Conservation (phyloP, 2,888 invertebrate species). For the Drosophila pegasa region DNA sequence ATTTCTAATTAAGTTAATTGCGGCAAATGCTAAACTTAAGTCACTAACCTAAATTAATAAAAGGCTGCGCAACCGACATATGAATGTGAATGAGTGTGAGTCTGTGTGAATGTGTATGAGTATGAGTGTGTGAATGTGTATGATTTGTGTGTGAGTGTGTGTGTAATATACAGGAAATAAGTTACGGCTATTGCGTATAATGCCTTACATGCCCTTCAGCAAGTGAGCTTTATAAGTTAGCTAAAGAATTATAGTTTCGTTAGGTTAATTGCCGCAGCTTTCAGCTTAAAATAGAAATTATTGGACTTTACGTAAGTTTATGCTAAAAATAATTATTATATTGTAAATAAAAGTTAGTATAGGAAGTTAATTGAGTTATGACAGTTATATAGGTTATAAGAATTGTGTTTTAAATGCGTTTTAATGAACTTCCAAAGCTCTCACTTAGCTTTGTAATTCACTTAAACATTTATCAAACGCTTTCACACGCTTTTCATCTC, state of each 20-base stretch:
- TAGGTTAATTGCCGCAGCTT: neutral
- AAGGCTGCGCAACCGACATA: constrained; percentile 48
- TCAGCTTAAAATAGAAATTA: neutral
- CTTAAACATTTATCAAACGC: neutral
- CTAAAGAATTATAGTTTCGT: neutral
- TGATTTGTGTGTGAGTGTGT: constrained; percentile 24
- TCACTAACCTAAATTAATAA: constrained; percentile 79
- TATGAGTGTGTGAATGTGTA: constrained; percentile 22
- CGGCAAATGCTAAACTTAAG: constrained; percentile 80
- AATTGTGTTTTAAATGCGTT: neutral
- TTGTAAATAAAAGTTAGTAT: too few relatives aligned
- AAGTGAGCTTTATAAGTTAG: neutral
- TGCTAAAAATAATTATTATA: neutral
- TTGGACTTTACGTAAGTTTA: neutral
- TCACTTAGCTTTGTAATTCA: too few relatives aligned
- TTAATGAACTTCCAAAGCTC: neutral
- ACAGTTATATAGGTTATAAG: neutral
- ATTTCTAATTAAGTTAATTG: constrained; percentile 83
- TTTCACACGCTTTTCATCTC: too few relatives aligned
- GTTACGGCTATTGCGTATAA: constrained; percentile 11
- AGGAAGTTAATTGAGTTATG: neutral
- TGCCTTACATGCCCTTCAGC: constrained; percentile 21
- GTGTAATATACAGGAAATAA: constrained; percentile 28
- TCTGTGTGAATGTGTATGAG: constrained; percentile 20
- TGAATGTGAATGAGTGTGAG: constrained; percentile 20